Base-by-base conservation (phyloP, 2,888 invertebrate genomes). In the Cheilosia impressa region DNA sequence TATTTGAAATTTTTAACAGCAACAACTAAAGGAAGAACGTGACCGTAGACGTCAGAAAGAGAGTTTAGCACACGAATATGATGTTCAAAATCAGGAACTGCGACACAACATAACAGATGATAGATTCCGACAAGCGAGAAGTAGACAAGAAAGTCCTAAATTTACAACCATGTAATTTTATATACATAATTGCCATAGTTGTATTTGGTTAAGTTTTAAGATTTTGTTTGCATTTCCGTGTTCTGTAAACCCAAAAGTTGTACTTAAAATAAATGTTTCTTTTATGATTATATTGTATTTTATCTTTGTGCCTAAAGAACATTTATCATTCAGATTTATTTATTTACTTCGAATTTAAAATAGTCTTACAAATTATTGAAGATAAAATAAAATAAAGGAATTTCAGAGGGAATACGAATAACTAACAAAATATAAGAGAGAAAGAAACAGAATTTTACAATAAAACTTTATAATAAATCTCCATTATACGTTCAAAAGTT, bases 41-140 rank as follows among this genome's bases (percentile, higher is more conserved):
- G 82, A 83, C 47, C 90, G 89, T 77, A 89, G 90, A 10, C 87
- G 83, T 31, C 89, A 90, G 62, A 89, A 91, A 50, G 90, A 91
- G 75, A 88, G 87, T 7, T 78, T 92, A 27, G 90, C 91, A 13
- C 89, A 88, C 13, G 89, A 92, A 76, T 92, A 89, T 84, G 89
- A 90, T 68, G 85, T 91, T 15, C 92, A 92, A 88, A 89, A 90
- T 3, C 89, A 90, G 50, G 91, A 92, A 76, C 72, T 92, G 38
- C 90, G 91, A 27, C 90, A 90, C 68, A 90, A 90, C 85, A 85
- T 92, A 27, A 89, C 89, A 13, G 91, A 92, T 47, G 90, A 91
- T 88, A 91, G 92, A 62, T 92, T 90, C 87, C 89, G 90, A 17
- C 89, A 89, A 73, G 91, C 91, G 7, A 90, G 91, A 27, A 88